Conservation (phyloP, 1,140 invertebrate species). For the Armadillidium nasatum region DNA sequence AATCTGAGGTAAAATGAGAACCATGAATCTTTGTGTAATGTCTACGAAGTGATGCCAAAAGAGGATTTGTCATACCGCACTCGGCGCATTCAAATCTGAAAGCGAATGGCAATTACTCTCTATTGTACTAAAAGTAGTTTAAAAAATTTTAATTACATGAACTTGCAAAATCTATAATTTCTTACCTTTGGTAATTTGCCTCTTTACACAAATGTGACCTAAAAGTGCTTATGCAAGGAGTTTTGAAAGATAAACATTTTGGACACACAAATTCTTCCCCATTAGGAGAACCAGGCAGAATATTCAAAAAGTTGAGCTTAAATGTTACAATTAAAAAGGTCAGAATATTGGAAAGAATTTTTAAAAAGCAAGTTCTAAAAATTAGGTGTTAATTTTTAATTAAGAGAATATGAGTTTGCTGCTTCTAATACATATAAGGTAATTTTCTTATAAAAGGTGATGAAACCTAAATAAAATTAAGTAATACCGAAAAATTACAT, state of each 20-base stretch:
- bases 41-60: conserved; percentile 35
- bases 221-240: conserved; percentile 36
- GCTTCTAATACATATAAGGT: too few species aligned
- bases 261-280: conserved; percentile 43
- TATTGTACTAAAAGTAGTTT: too few species aligned
- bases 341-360: neutral
- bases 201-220: conserved; percentile 42
- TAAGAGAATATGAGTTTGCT: too few species aligned
- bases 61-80: conserved; percentile 38
- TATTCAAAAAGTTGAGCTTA: conserved; percentile 27
- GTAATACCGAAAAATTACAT: neutral
- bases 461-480: neutral
- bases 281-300: conserved; percentile 30
- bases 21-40: conserved; percentile 41
- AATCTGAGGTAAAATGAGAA: conserved; percentile 31
- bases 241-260: conserved; percentile 40
- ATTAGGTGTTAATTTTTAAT: neutral
- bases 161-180: neutral
- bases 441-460: too few species aligned
- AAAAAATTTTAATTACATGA: neutral
- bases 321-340: too few species aligned
- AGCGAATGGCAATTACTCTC: neutral
- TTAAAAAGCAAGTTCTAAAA: neutral
- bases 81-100: conserved; percentile 41
- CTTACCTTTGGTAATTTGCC: conserved; percentile 41